Evolutionary conservation across 2,888 invertebrate species (phyloP).

Genomic region (Rotaria sp.): DNA sequence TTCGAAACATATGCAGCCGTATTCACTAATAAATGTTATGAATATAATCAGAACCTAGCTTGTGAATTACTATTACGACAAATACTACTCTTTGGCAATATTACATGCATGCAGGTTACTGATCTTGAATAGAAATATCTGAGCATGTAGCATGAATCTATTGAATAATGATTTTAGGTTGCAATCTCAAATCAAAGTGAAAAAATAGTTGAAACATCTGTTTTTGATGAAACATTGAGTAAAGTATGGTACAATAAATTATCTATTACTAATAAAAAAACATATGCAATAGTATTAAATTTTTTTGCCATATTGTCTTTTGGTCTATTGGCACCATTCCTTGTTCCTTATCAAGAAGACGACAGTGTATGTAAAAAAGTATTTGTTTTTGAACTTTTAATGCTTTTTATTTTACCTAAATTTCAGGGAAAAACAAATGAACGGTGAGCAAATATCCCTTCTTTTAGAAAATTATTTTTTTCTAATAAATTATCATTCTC

Average conservation of each 20-base stretch:
- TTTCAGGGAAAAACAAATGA: too few species aligned
- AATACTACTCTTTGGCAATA: not conserved
- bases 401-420: too few species aligned
- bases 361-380: too few species aligned
- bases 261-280: not conserved
- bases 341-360: not conserved
- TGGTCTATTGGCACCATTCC: not conserved
- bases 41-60: not conserved
- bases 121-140: too few species aligned
- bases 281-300: not conserved
- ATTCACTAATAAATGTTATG: not conserved
- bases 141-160: too few species aligned
- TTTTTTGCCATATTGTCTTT: not conserved
- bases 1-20: not conserved
- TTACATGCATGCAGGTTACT: constrained; percentile 8
- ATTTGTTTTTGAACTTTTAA: too few species aligned
- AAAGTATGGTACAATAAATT: not conserved
- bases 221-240: not conserved
- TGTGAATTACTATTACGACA: constrained; percentile 1
- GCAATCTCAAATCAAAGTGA: not conserved
- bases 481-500: too few species aligned
- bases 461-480: too few species aligned
- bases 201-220: not conserved
- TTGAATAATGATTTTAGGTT: too few species aligned
- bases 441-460: too few species aligned